Percentiles rank a stretch among this genome's conserved stretches.
Evolutionary conservation across 1,140 invertebrate species (phyloP).

Genomic region (Drosophila watanabei): DNA sequence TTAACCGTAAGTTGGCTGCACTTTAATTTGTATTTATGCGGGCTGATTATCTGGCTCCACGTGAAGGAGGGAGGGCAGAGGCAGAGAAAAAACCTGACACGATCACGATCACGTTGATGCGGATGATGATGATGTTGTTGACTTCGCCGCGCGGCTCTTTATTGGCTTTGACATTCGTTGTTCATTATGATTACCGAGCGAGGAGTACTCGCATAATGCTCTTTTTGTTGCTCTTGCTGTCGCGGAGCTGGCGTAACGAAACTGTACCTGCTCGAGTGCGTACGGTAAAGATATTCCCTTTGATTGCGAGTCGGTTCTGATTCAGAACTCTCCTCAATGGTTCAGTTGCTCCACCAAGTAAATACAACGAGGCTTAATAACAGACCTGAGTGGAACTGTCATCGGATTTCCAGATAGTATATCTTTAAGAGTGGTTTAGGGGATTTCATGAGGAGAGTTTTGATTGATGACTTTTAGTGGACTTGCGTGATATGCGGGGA

Average conservation of each 20-base stretch:
- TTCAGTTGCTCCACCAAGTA: constrained; percentile 25
- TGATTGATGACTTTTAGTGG: constrained; percentile 5
- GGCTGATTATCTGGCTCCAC: constrained; percentile 70
- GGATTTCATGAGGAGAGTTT: neutral
- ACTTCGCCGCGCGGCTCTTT: constrained; percentile 63
- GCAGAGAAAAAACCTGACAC: constrained; percentile 41
- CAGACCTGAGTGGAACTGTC: constrained; percentile 26
- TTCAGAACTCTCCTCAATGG: constrained; percentile 37
- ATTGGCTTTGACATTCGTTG: constrained; percentile 66
- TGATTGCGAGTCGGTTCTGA: constrained; percentile 17
- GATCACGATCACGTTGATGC: constrained; percentile 49
- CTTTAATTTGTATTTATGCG: constrained; percentile 83
- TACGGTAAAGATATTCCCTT: constrained; percentile 47
- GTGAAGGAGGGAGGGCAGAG: constrained; percentile 26
- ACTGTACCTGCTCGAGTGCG: constrained; percentile 69
- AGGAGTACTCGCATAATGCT: constrained; percentile 1
- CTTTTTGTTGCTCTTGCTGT: neutral
- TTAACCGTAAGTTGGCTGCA: constrained; percentile 82
- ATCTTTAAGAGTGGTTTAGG: neutral
- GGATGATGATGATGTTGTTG: constrained; percentile 73
- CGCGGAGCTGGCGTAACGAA: constrained; percentile 49
- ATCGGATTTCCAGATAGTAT: constrained; percentile 7
- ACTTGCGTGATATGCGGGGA: neutral
- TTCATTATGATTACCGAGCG: constrained; percentile 43
- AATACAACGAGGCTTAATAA: constrained; percentile 1